Evolutionary conservation across 2,113 vertebrate species (phyloP).

Genomic region (Onychostoma macrolepis): DNA sequence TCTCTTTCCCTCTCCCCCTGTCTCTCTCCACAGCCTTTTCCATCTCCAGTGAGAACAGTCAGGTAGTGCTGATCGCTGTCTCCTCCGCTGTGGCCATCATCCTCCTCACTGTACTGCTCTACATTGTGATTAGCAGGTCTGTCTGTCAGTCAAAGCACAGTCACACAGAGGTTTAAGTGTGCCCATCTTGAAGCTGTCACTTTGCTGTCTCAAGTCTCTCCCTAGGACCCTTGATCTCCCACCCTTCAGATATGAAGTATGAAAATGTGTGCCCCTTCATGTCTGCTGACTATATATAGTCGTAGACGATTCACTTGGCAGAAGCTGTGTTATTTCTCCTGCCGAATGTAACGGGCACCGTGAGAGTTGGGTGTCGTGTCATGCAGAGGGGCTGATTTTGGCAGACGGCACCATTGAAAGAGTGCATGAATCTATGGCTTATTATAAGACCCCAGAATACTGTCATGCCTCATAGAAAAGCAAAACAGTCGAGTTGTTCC

Average conservation of each 20-base stretch:
- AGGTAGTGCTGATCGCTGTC: conserved; percentile 94
- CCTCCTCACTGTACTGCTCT: conserved; percentile 91
- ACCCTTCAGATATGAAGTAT: conserved; percentile 31
- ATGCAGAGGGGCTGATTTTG: conserved; percentile 63
- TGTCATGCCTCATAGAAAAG: conserved; percentile 67
- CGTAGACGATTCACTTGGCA: conserved; percentile 44
- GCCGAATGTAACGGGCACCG: conserved; percentile 48
- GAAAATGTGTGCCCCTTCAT: conserved; percentile 47
- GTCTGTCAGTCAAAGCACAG: conserved; percentile 59
- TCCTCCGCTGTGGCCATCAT: conserved; percentile 92
- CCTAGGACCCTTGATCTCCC: conserved; percentile 12
- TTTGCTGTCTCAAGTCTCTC: conserved; percentile 22
- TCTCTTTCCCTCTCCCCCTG: conserved; percentile 50
- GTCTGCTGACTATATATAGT: conserved; percentile 45
- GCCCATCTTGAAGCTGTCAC: conserved; percentile 48
- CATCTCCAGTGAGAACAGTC: conserved; percentile 95
- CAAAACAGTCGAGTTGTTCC: conserved; percentile 57
- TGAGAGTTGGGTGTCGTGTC: conserved; percentile 37
- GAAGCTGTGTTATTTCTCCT: conserved; percentile 50
- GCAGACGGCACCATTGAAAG: conserved; percentile 61
- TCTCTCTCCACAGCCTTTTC: conserved; percentile 87
- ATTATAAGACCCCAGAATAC: conserved; percentile 70
- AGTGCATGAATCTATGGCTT: conserved; percentile 68
- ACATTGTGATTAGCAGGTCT: conserved; percentile 92
- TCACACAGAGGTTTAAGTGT: conserved; percentile 33